Evolutionary conservation across 2,888 invertebrate genomes (phyloP).

Genomic region (Temnothorax rugatulus): DNA sequence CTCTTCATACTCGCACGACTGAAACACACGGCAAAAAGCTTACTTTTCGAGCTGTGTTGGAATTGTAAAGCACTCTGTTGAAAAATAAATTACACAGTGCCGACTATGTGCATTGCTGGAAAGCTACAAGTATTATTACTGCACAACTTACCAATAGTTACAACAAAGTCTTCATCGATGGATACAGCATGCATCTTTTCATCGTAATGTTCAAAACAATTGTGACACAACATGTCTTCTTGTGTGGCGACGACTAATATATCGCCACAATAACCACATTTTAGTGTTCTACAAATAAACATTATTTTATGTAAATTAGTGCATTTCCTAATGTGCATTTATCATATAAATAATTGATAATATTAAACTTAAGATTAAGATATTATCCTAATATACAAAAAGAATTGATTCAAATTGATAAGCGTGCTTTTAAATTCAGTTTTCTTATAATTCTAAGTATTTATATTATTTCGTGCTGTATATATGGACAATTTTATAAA

Average conservation of each 20-base stretch:
- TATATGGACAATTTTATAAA: too few relatives aligned
- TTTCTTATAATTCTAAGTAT: too few relatives aligned
- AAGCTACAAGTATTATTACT: conserved; percentile 14
- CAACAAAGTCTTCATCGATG: background rate
- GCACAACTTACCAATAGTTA: background rate
- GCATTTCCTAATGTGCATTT: background rate
- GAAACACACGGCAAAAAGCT: too few relatives aligned
- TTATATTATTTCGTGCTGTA: too few relatives aligned
- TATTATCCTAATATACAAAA: too few relatives aligned
- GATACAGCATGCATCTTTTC: conserved; percentile 3
- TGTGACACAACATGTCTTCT: background rate
- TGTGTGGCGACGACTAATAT: background rate
- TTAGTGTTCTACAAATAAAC: conserved; percentile 2
- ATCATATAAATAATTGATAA: too few relatives aligned
- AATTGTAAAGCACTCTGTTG: too few relatives aligned
- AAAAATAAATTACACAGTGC: background rate
- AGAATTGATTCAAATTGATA: too few relatives aligned
- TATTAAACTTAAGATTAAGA: too few relatives aligned
- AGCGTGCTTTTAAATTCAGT: too few relatives aligned
- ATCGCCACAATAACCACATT: conserved; percentile 21
- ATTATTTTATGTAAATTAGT: conserved; percentile 9
- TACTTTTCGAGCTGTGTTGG: too few relatives aligned
- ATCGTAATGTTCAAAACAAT: background rate
- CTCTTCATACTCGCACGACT: too few relatives aligned
- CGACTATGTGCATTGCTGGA: background rate